Conservation (phyloP, 2,888 invertebrate species). For the Meandrusa payeni region DNA sequence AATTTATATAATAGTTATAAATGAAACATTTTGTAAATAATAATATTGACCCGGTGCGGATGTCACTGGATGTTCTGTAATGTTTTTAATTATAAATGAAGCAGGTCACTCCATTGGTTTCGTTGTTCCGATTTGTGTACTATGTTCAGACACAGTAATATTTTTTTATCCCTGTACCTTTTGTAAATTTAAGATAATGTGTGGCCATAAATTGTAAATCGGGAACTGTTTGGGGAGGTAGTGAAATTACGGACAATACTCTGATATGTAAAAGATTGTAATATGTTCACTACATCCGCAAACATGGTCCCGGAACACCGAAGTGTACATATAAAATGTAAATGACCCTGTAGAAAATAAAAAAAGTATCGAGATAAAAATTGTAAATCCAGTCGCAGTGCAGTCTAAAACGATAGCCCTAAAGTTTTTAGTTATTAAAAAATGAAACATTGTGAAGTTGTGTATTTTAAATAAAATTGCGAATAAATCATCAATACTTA, state of each 20-base stretch:
- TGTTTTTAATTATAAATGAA: slow-evolving; percentile 18
- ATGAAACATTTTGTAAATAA: slow-evolving; percentile 70
- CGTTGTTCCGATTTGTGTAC: slow-evolving; percentile 29
- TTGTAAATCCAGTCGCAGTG: slow-evolving; percentile 66
- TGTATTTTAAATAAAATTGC: slow-evolving; percentile 81
- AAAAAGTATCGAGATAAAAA: slow-evolving; percentile 51
- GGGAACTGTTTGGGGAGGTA: slow-evolving; percentile 48
- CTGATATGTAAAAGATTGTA: slow-evolving; percentile 19
- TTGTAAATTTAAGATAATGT: slow-evolving; percentile 71
- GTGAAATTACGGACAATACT: slow-evolving; percentile 23
- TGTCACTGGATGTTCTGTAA: slow-evolving; percentile 43
- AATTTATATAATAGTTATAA: slow-evolving; percentile 76
- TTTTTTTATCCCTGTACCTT: slow-evolving; percentile 60
- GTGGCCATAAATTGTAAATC: slow-evolving; percentile 68
- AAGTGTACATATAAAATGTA: slow-evolving; percentile 68
- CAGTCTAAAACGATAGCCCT: slow-evolving; percentile 73
- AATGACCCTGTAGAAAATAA: slow-evolving; percentile 68
- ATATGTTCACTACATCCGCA: slow-evolving; percentile 38
- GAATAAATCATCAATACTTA: slow-evolving; percentile 78
- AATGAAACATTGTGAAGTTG: slow-evolving; percentile 77
- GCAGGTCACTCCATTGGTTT: slow-evolving; percentile 25
- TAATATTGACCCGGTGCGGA: slow-evolving; percentile 42
- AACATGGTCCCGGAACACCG: slow-evolving; percentile 47
- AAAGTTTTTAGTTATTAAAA: slow-evolving; percentile 78
- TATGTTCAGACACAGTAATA: slow-evolving; percentile 46